These are phyloP conservation scores for Liolophura sinensis DNA, from an alignment of 1,140 invertebrate species.

Conservation along the genomic window DNA sequence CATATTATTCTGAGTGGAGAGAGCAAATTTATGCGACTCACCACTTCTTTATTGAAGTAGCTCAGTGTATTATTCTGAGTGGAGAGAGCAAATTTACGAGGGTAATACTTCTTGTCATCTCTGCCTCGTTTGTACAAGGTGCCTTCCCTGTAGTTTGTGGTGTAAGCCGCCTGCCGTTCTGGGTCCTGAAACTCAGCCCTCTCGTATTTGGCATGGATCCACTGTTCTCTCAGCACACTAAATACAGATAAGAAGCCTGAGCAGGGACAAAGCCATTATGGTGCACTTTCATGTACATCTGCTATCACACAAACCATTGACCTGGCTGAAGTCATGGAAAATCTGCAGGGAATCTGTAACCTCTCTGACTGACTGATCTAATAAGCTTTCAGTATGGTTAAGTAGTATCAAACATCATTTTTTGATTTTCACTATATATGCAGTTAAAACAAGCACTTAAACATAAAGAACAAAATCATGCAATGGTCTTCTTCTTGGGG, in stretches of 20 bases:
- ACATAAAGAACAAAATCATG: too few relatives aligned
- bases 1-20: slow-evolving; percentile 78
- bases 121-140: slow-evolving; percentile 87
- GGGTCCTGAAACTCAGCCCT: slow-evolving; percentile 83
- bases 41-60: slow-evolving; percentile 79
- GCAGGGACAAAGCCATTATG: too few relatives aligned
- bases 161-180: slow-evolving; percentile 73
- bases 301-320: too few relatives aligned
- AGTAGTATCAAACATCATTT: too few relatives aligned
- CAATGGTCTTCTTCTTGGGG: too few relatives aligned
- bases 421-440: too few relatives aligned
- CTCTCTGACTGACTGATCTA: too few relatives aligned
- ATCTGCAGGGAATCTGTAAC: too few relatives aligned
- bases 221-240: slow-evolving; percentile 86
- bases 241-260: slow-evolving; percentile 34
- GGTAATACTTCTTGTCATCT: slow-evolving; percentile 80
- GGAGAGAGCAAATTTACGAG: slow-evolving; percentile 79
- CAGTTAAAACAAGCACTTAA: too few relatives aligned
- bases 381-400: too few relatives aligned
- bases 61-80: slow-evolving; percentile 79
- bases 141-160: slow-evolving; percentile 78
- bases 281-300: too few relatives aligned
- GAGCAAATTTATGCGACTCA: slow-evolving; percentile 75
- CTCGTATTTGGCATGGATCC: slow-evolving; percentile 89
- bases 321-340: too few relatives aligned